These are phyloP conservation scores for Periophthalmus magnuspinnatus DNA, from an alignment of 2,797 vertebrate species.

Conservation along the genomic window DNA sequence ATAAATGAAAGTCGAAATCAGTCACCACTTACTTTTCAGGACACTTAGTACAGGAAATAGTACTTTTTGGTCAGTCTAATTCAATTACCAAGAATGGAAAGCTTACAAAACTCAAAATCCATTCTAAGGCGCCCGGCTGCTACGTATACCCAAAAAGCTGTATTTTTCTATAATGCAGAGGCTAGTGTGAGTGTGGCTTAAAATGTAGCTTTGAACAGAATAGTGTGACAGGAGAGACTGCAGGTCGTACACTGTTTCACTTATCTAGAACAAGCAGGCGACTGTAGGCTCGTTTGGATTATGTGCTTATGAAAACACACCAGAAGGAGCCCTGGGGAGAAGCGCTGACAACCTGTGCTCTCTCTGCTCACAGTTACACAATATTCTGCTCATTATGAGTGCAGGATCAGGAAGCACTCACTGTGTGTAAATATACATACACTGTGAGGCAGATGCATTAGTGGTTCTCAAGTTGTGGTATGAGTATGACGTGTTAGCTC, in stretches of 20 bases:
- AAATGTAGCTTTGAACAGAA: conserved; percentile 9
- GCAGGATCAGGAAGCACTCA: conserved; percentile 31
- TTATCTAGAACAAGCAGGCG: conserved; percentile 44
- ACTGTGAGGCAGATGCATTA: background rate
- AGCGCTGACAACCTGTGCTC: conserved; percentile 38
- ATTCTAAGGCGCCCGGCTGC: background rate
- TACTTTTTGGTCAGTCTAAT: background rate
- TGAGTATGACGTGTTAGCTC: background rate
- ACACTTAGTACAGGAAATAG: background rate
- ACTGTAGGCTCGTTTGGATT: conserved; percentile 49
- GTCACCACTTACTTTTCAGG: background rate
- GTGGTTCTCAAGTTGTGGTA: background rate
- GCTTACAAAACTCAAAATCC: background rate
- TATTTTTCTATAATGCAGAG: conserved; percentile 1
- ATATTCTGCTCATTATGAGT: conserved; percentile 43
- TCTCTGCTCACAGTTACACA: conserved; percentile 42
- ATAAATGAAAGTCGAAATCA: too few species aligned
- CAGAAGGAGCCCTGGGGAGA: conserved; percentile 34
- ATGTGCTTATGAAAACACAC: conserved; percentile 42
- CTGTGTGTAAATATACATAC: conserved; percentile 5
- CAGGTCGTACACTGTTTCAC: conserved; percentile 41
- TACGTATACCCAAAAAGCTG: background rate
- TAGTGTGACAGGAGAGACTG: conserved; percentile 23
- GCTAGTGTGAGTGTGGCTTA: conserved; percentile 9
- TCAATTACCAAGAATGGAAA: conserved; percentile 1